phyloP scores from a whole-genome alignment of 2,888 invertebrate genomes.

The Oscheius sp. region DNA sequence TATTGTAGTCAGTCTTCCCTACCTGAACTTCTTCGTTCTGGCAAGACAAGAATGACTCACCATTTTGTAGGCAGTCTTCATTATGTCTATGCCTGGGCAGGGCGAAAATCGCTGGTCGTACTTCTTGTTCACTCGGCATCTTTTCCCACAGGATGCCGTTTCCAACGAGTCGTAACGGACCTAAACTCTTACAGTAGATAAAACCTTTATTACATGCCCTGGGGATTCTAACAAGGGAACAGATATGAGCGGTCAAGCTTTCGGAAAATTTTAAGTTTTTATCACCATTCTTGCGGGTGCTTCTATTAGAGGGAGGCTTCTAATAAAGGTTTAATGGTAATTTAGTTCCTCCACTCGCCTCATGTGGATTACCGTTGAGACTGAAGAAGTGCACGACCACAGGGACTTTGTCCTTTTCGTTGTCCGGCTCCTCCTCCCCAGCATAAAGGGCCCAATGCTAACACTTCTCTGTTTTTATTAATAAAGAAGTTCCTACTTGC shows the following conservation, averaged over 20 bases:
- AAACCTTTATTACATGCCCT: background rate
- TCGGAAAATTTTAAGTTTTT: background rate
- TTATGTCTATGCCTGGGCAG: background rate
- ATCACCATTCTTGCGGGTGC: too few species aligned
- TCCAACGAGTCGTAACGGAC: background rate
- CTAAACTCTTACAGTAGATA: background rate
- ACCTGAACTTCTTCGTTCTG: background rate
- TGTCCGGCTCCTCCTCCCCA: background rate
- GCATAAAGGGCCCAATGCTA: constrained; percentile 6
- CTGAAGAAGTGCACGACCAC: constrained; percentile 8
- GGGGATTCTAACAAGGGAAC: too few species aligned
- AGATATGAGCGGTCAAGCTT: too few species aligned
- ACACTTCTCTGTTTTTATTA: background rate
- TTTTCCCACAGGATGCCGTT: background rate
- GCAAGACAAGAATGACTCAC: background rate
- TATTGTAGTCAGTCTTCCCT: background rate
- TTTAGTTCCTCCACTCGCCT: background rate
- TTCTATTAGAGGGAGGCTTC: too few species aligned
- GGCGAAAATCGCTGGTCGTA: background rate
- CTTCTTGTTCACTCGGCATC: background rate
- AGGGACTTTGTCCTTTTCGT: background rate
- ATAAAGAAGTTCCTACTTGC: background rate
- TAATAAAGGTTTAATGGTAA: too few species aligned
- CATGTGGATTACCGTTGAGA: constrained; percentile 3
- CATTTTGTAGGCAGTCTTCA: background rate